phyloP scores from a whole-genome alignment of 2,797 vertebrate genomes.

The Emydoidea blandingii region DNA sequence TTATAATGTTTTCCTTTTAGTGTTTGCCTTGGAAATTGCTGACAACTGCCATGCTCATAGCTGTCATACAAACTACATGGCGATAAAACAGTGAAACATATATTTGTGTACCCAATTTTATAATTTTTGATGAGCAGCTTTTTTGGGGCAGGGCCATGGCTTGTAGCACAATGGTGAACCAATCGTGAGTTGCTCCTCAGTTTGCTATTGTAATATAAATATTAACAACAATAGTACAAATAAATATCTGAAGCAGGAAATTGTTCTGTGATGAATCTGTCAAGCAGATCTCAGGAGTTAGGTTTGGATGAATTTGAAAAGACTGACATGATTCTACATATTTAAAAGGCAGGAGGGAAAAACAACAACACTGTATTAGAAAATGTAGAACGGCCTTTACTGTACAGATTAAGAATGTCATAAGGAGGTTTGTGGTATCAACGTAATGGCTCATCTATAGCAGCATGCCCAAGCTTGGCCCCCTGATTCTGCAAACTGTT shows the following conservation, averaged over 20 bases:
- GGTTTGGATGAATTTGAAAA: constrained; percentile 56
- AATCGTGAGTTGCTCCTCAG: background rate
- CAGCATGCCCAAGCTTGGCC: background rate
- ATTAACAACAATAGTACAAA: constrained; percentile 25
- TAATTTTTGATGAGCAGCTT: background rate
- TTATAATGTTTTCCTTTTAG: background rate
- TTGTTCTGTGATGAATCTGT: constrained; percentile 1
- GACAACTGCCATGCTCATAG: constrained; percentile 32
- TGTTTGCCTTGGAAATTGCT: background rate
- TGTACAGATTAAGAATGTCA: background rate
- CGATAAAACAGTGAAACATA: background rate
- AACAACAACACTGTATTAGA: constrained; percentile 26
- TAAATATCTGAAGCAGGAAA: constrained; percentile 42
- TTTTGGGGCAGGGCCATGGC: constrained; percentile 8
- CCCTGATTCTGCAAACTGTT: background rate
- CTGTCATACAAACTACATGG: background rate
- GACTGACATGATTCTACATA: constrained; percentile 50
- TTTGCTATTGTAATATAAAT: constrained; percentile 11
- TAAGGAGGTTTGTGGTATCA: background rate
- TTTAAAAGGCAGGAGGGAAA: constrained; percentile 49
- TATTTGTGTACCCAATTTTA: constrained; percentile 23
- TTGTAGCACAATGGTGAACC: background rate
- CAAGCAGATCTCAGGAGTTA: background rate
- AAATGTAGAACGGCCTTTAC: background rate
- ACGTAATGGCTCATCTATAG: background rate